Evolutionary conservation across 2,797 vertebrate genomes (phyloP), one percentile per base, ranked within the genome.

Genomic region (Ctenosaura bakeri): DNA sequence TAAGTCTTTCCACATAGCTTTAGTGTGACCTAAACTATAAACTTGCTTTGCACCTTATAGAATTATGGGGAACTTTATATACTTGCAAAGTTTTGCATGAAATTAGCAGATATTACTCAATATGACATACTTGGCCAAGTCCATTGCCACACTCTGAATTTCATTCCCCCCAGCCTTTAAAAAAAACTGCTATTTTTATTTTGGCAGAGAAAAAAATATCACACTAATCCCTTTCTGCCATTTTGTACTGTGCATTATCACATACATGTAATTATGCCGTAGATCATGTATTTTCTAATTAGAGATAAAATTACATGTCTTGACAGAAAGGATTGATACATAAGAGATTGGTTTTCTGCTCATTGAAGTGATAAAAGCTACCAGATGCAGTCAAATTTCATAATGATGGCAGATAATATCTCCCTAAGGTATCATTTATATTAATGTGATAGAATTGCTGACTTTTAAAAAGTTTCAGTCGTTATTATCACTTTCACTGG

Each of bases 221-320:
- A 84, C 52, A 52, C 56, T 85, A 85, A 69, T 85, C 38, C 29
- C 54, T 42, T 83, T 77, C 13, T 66, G 10, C 7, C n/a, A 62
- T 78, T 85, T 85, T 69, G 29, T 50, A 78, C n/a, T 29, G 16
- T 66, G 22, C 66, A 66, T 77, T 89, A 77, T 85, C 46, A 79
- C 56, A 32, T 10, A 0, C 35, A 38, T 52, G 56, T 46, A 50
- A 16, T 78, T 76, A 22, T 50, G n/a, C 1, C 29, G 26, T 7
- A 62, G 22, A 69, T 69, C 5, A 22, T 64, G 38, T 16, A 69
- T 54, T 85, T 90, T 90, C 26, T 5, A 79, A 79, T 6, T 18
- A 79, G n/a, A 69, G 24, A 69, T 69, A 71, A 56, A 38, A 79
- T 59, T 69, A 4, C 71, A 54, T 32, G 22, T 77, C 56, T 52